Base-by-base conservation (phyloP, 2,888 invertebrate genomes). In the Lepidochrysops patricia region DNA sequence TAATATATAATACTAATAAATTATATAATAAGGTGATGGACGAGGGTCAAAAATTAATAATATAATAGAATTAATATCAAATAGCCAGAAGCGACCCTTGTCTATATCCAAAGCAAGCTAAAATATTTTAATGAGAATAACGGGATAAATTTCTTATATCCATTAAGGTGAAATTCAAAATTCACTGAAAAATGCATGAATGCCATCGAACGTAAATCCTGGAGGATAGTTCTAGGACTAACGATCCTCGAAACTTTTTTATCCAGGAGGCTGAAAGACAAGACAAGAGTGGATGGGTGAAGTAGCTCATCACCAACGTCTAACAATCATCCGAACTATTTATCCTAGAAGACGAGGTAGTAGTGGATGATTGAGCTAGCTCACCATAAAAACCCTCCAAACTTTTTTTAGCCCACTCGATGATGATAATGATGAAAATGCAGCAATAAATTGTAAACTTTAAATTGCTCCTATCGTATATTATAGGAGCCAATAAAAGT, bases 401-500 rank as follows among this genome's bases (percentile, higher is more conserved):
- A n/a, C n/a, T n/a, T n/a, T n/a, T n/a, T n/a, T n/a, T n/a, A n/a
- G n/a, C n/a, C n/a, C n/a, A 35, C 13, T 35, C 35, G 19, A 43
- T 43, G 15, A 43, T 23, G 1, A 43, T 43, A 12, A 43, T 23
- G 43, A 43, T n/a, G 19, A 43, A 19, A 43, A 43, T 23, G 19
- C 4, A 13, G 9, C 43, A 43, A 9, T 43, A 43, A 43, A 43
- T 43, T 43, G 43, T 43, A 1, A 52, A 52, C 3, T 27, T 25
- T 26, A 52, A 52, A 52, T 52, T 26, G 26, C 26, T 27, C 27
- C 50, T 26, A 52, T 52, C 27, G 7, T 52, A 27, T 13, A 52
- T 52, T 52, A 52, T 27, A 52, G 27, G 27, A 13, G 27, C 52
- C 52, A 52, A 27, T 52, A 52, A 52, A 54, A 32, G 54, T 29